phyloP scores from a whole-genome alignment of 2,888 invertebrate species.

The Carterocephalus palaemon region DNA sequence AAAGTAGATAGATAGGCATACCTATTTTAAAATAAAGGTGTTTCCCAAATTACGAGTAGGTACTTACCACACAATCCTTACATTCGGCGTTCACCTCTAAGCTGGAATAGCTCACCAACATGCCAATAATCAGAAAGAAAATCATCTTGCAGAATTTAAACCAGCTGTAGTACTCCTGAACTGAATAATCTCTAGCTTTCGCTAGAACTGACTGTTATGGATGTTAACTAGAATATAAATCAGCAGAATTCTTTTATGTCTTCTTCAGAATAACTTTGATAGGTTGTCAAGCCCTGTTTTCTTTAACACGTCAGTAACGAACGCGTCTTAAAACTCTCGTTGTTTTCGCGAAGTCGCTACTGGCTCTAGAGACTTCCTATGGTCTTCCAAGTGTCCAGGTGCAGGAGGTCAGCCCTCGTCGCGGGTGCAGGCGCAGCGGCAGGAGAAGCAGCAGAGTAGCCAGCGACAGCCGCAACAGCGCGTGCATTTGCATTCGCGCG shows the following conservation, averaged over 20 bases:
- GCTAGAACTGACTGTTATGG: too few species aligned
- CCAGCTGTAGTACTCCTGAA: too few species aligned
- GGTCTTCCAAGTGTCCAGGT: not conserved
- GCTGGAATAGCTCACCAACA: slow-evolving; percentile 13
- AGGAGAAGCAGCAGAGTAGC: slow-evolving; percentile 46
- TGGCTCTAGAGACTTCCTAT: too few species aligned
- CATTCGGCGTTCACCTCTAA: slow-evolving; percentile 58
- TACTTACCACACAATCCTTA: slow-evolving; percentile 64
- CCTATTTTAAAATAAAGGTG: too few species aligned
- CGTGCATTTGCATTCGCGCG: slow-evolving; percentile 50
- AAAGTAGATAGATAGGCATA: too few species aligned
- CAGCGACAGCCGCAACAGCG: slow-evolving; percentile 44
- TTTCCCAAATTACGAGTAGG: too few species aligned
- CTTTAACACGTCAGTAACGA: too few species aligned
- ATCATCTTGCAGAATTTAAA: slow-evolving; percentile 12
- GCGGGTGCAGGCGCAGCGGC: slow-evolving; percentile 43
- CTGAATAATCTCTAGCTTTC: too few species aligned
- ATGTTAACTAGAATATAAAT: too few species aligned
- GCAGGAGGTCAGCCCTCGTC: slow-evolving; percentile 18
- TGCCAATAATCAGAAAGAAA: slow-evolving; percentile 6
- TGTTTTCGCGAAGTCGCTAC: not conserved
- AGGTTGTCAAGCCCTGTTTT: too few species aligned
- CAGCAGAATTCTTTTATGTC: too few species aligned
- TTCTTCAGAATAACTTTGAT: too few species aligned
- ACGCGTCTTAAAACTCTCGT: slow-evolving; percentile 2